A percentile compares a stretch with the other conserved stretches of the same genome.
These are phyloP conservation scores for Drosophila birchii DNA, from an alignment of 2,888 invertebrate genomes.

Conservation along the genomic window DNA sequence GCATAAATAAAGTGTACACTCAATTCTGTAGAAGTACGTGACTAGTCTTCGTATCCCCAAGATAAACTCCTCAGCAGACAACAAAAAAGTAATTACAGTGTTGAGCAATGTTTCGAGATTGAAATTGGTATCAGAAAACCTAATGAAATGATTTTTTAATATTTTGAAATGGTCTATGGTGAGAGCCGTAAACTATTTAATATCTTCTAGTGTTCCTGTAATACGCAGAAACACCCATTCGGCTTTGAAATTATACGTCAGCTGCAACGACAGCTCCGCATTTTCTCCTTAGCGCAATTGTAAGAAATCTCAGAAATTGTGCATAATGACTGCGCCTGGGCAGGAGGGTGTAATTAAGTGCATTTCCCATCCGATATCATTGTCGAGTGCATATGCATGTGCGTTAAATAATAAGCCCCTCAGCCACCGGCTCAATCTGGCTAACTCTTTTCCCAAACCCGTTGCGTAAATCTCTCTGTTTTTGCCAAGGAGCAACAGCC, in stretches of 20 bases:
- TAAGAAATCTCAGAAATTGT: not conserved
- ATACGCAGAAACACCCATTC: not conserved
- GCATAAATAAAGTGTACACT: not conserved
- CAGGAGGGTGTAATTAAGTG: conserved; percentile 1
- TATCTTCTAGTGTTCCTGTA: not conserved
- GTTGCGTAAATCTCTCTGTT: conserved; percentile 1
- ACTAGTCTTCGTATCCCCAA: conserved; percentile 8
- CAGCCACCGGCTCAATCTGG: not conserved
- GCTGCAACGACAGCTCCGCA: not conserved
- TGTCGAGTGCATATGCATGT: not conserved
- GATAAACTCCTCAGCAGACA: conserved; percentile 12
- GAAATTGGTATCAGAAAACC: conserved; percentile 10
- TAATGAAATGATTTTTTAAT: not conserved
- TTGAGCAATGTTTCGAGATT: conserved; percentile 46
- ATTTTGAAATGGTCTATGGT: not conserved
- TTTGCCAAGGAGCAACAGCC: conserved; percentile 12
- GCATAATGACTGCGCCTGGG: conserved; percentile 1
- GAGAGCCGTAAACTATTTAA: not conserved
- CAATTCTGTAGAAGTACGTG: conserved; percentile 3
- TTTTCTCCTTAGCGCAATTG: not conserved
- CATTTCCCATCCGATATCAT: conserved; percentile 2
- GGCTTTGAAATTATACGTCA: not conserved
- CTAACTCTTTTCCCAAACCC: not conserved
- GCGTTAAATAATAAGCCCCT: not conserved
- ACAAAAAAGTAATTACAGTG: conserved; percentile 40